Percentiles rank a stretch among this genome's conserved stretches.
phyloP scores from a whole-genome alignment of 2,113 vertebrate genomes.

The Delphinapterus leucas region DNA sequence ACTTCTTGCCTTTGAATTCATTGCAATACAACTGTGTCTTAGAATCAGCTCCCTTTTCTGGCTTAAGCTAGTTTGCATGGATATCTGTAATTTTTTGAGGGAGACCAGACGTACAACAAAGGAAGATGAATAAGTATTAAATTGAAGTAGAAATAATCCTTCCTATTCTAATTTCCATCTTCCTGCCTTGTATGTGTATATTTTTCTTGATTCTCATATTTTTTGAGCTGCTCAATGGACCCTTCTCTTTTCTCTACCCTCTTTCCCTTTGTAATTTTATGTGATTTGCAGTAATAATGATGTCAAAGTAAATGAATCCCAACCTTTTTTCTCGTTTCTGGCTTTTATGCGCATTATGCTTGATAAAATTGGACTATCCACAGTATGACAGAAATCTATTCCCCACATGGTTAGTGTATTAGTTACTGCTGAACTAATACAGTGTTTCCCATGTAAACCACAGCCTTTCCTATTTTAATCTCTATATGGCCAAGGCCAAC shows the following conservation, averaged over 20 bases:
- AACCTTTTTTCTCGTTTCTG: background rate
- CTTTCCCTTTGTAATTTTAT: background rate
- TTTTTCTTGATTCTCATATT: background rate
- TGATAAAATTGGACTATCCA: background rate
- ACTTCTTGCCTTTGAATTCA: background rate
- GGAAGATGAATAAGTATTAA: background rate
- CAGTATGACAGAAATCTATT: background rate
- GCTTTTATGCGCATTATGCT: background rate
- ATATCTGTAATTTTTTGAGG: background rate
- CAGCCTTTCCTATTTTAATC: background rate
- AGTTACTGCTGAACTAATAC: background rate
- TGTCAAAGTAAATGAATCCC: background rate
- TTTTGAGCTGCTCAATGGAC: background rate
- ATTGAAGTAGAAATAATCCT: background rate
- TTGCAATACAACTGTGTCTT: background rate
- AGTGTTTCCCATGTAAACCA: background rate
- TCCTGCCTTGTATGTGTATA: background rate
- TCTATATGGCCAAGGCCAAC: background rate
- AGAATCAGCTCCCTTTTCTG: background rate
- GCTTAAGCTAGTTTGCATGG: background rate
- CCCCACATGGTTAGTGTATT: background rate
- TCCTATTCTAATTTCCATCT: slow-evolving; percentile 6
- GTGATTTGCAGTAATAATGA: background rate
- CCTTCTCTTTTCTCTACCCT: background rate
- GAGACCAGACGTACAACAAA: background rate